phyloP scores from a whole-genome alignment of 2,113 vertebrate species.

The Sitta europaea region DNA sequence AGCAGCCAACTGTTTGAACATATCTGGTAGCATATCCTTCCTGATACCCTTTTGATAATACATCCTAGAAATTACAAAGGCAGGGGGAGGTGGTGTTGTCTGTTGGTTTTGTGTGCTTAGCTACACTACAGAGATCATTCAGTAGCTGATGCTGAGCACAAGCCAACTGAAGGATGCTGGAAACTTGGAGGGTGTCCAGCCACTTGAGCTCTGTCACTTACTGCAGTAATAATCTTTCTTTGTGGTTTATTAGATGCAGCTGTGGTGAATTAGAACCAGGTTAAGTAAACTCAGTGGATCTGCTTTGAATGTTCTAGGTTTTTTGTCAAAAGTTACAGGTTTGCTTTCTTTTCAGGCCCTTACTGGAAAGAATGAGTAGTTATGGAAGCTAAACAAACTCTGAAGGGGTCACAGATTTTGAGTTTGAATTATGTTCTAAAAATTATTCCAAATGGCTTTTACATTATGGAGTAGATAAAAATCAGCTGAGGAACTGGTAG shows the following conservation, averaged over 20 bases:
- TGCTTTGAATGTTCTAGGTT: not conserved
- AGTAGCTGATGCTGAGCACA: not conserved
- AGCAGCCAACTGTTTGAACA: not conserved
- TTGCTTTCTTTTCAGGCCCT: not conserved
- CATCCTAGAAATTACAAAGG: not conserved
- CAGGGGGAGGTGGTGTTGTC: accelerated
- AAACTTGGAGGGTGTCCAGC: not conserved
- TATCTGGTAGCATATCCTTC: accelerated
- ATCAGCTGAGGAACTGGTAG: not conserved
- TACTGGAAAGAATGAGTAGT: not conserved
- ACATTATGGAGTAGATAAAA: not conserved
- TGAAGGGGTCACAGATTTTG: not conserved
- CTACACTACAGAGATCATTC: not conserved
- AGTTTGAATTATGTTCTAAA: not conserved
- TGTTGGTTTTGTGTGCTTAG: not conserved
- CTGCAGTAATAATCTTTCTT: not conserved
- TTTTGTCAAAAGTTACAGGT: not conserved
- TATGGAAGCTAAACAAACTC: not conserved
- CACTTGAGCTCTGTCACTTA: not conserved
- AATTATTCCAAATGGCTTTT: not conserved
- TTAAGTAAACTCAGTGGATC: not conserved
- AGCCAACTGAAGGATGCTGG: not conserved
- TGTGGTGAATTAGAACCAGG: not conserved
- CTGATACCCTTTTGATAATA: not conserved
- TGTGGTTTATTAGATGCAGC: not conserved